phyloP scores from a whole-genome alignment of 2,888 invertebrate genomes.

The Protodeltote pygarga region DNA sequence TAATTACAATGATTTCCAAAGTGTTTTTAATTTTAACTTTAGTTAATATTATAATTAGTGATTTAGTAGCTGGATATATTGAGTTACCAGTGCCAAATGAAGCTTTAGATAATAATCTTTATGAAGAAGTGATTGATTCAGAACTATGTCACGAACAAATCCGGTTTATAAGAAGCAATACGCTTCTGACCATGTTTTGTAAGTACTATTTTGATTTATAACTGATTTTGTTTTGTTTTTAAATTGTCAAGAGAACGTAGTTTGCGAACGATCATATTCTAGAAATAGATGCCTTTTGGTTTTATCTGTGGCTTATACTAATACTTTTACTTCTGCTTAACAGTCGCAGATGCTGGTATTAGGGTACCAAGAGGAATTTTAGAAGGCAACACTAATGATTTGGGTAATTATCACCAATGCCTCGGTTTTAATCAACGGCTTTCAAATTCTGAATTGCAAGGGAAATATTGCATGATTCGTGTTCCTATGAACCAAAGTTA shows the following conservation, averaged over 20 bases:
- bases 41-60: slow-evolving; percentile 18
- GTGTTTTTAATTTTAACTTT: slow-evolving; percentile 14
- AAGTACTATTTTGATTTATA: slow-evolving; percentile 57
- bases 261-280: too few relatives aligned
- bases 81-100: slow-evolving; percentile 31
- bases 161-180: slow-evolving; percentile 45
- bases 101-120: slow-evolving; percentile 61
- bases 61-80: slow-evolving; percentile 28
- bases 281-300: too few relatives aligned
- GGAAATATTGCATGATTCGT: slow-evolving; percentile 64
- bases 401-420: slow-evolving; percentile 65
- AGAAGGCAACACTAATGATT: slow-evolving; percentile 51
- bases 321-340: not conserved
- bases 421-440: slow-evolving; percentile 47
- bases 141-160: slow-evolving; percentile 65
- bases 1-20: slow-evolving; percentile 20
- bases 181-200: slow-evolving; percentile 55
- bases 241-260: too few relatives aligned
- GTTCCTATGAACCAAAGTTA: slow-evolving; percentile 51
- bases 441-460: slow-evolving; percentile 48
- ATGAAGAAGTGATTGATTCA: slow-evolving; percentile 62
- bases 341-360: slow-evolving; percentile 62
- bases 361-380: slow-evolving; percentile 56
- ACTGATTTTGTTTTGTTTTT: too few relatives aligned
- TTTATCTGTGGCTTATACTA: too few relatives aligned